Conservation (phyloP, 2,797 vertebrate genomes). For the Danio kyathit region DNA sequence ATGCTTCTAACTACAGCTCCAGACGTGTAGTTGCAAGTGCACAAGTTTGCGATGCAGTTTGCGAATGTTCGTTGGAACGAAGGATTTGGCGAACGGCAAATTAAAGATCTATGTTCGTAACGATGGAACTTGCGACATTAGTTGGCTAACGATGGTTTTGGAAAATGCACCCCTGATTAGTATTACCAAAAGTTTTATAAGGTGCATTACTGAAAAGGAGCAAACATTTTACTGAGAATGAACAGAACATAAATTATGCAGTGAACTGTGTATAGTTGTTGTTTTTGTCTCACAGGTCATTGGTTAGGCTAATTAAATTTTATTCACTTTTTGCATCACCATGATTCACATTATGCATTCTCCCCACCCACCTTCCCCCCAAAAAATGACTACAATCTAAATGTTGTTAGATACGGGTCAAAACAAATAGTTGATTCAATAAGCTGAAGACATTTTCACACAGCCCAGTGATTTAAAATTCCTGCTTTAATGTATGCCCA, state of each 20-base stretch:
- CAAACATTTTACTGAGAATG: not conserved
- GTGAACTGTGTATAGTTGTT: not conserved
- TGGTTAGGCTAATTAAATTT: not conserved
- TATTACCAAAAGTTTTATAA: not conserved
- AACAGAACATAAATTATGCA: conserved; percentile 15
- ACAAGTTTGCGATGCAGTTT: too few relatives aligned
- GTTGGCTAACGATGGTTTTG: too few relatives aligned
- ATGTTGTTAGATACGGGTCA: not conserved
- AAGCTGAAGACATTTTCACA: not conserved
- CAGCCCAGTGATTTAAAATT: not conserved
- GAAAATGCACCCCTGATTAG: too few relatives aligned
- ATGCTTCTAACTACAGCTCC: too few relatives aligned
- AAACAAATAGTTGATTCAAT: not conserved
- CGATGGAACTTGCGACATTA: too few relatives aligned
- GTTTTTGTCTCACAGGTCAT: conserved; percentile 7
- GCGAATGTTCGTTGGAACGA: too few relatives aligned
- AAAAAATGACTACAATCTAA: not conserved
- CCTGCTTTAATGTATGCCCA: not conserved
- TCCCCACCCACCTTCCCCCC: too few relatives aligned
- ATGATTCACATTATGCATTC: not conserved
- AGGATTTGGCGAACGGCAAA: too few relatives aligned
- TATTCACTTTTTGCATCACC: conserved; percentile 10
- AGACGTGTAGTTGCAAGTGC: too few relatives aligned
- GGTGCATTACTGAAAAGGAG: not conserved
- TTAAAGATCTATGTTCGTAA: too few relatives aligned